Percentiles rank a stretch among this genome's conserved stretches.
These are phyloP conservation scores for Tursiops truncatus DNA, from an alignment of 2,113 vertebrate species.

Conservation along the genomic window DNA sequence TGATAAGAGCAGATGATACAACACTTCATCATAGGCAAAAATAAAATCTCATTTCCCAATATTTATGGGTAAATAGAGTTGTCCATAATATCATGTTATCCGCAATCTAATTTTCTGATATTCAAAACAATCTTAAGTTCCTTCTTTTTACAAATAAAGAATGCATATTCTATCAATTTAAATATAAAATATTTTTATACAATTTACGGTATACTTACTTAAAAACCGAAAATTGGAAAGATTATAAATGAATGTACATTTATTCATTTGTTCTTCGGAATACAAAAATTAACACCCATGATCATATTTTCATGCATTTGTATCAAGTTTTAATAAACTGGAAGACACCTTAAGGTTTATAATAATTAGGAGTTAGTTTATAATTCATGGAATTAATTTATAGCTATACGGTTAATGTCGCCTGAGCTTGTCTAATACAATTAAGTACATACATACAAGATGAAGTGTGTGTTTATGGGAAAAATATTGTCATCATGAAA, in stretches of 20 bases:
- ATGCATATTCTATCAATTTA: neutral
- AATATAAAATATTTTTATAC: neutral
- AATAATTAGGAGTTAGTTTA: neutral
- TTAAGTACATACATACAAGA: neutral
- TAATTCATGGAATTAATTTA: neutral
- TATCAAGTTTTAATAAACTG: neutral
- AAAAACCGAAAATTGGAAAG: neutral
- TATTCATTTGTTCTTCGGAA: neutral
- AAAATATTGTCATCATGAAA: slow-evolving; percentile 2
- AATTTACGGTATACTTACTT: neutral
- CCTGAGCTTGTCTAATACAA: neutral
- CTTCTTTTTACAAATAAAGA: neutral
- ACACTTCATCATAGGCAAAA: neutral
- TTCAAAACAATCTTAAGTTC: neutral
- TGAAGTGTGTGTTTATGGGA: neutral
- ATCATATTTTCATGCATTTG: neutral
- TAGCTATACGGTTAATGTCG: neutral
- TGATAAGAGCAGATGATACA: neutral
- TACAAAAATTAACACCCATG: neutral
- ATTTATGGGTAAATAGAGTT: neutral
- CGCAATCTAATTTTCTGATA: neutral
- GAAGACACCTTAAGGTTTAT: neutral
- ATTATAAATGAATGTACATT: neutral
- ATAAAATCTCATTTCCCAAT: neutral
- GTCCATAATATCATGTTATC: neutral